These are phyloP conservation scores for Sphaeramia orbicularis DNA, from an alignment of 2,797 vertebrate genomes.

Conservation along the genomic window DNA sequence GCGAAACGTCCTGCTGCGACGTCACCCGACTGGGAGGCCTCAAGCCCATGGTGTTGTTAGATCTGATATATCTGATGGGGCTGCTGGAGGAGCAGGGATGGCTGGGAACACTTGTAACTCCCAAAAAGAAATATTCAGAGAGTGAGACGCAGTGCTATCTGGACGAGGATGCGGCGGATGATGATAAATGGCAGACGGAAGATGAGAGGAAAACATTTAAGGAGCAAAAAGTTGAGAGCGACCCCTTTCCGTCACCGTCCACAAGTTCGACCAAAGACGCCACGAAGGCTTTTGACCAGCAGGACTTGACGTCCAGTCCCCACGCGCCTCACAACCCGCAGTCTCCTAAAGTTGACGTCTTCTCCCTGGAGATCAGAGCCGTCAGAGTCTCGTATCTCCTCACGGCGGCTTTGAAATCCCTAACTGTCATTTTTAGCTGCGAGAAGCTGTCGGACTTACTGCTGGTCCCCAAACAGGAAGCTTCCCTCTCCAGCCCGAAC, in stretches of 20 bases:
- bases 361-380: slow-evolving; percentile 83
- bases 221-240: slow-evolving; percentile 60
- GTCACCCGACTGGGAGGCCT: slow-evolving; percentile 81
- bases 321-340: slow-evolving; percentile 50
- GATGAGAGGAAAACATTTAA: slow-evolving; percentile 59
- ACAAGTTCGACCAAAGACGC: slow-evolving; percentile 53
- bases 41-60: slow-evolving; percentile 83
- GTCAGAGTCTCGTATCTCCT: slow-evolving; percentile 86
- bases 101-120: slow-evolving; percentile 35
- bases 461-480: slow-evolving; percentile 71
- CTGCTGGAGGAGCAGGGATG: slow-evolving; percentile 84
- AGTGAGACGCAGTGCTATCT: slow-evolving; percentile 63
- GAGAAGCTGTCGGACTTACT: slow-evolving; percentile 85
- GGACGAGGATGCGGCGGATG: slow-evolving; percentile 76
- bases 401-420: slow-evolving; percentile 85
- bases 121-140: slow-evolving; percentile 61
- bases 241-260: slow-evolving; percentile 38
- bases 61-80: slow-evolving; percentile 87
- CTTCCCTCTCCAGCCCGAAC: slow-evolving; percentile 58
- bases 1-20: slow-evolving; percentile 79
- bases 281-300: slow-evolving; percentile 55
- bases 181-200: slow-evolving; percentile 54
- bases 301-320: slow-evolving; percentile 48
- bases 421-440: slow-evolving; percentile 84
- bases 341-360: slow-evolving; percentile 69